Percentiles rank a stretch among this genome's conserved stretches.
Evolutionary conservation across 2,797 vertebrate species (phyloP).

Genomic region (Paedocypris micromegethes): DNA sequence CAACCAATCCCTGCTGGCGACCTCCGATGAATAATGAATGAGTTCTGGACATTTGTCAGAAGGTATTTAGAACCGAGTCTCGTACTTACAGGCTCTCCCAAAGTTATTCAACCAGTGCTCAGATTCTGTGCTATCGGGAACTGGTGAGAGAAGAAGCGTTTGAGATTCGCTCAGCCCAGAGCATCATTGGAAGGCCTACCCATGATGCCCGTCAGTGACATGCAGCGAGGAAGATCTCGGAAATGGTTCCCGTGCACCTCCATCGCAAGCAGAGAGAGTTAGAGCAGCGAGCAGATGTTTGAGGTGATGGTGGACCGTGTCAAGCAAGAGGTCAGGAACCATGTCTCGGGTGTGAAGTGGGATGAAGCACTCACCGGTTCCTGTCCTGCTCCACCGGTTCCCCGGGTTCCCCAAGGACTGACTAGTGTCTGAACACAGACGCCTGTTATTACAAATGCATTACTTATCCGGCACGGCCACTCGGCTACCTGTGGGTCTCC

Average conservation of each 20-base stretch:
- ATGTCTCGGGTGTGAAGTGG: too few species aligned
- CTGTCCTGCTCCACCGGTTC: conserved; percentile 65
- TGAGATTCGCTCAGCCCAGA: conserved; percentile 61
- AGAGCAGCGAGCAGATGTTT: too few species aligned
- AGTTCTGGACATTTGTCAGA: too few species aligned
- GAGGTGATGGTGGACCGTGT: too few species aligned
- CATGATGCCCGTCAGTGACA: conserved; percentile 51
- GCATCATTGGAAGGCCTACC: conserved; percentile 44
- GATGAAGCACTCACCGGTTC: conserved; percentile 50
- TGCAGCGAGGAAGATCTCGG: neutral
- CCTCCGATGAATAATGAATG: too few species aligned
- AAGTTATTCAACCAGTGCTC: conserved; percentile 75
- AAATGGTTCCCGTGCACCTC: too few species aligned
- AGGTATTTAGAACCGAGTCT: too few species aligned
- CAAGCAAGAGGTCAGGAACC: too few species aligned
- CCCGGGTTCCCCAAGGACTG: conserved; percentile 66
- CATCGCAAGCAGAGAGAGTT: too few species aligned
- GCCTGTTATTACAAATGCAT: too few species aligned
- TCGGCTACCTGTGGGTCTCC: conserved; percentile 70
- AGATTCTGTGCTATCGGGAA: conserved; percentile 71
- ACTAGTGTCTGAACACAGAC: conserved; percentile 67
- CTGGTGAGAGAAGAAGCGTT: conserved; percentile 58
- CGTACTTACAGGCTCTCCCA: conserved; percentile 74
- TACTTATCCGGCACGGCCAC: conserved; percentile 5
- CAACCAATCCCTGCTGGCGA: too few species aligned